Conservation (phyloP, 2,113 vertebrate genomes). For the Pangasianodon hypophthalmus region DNA sequence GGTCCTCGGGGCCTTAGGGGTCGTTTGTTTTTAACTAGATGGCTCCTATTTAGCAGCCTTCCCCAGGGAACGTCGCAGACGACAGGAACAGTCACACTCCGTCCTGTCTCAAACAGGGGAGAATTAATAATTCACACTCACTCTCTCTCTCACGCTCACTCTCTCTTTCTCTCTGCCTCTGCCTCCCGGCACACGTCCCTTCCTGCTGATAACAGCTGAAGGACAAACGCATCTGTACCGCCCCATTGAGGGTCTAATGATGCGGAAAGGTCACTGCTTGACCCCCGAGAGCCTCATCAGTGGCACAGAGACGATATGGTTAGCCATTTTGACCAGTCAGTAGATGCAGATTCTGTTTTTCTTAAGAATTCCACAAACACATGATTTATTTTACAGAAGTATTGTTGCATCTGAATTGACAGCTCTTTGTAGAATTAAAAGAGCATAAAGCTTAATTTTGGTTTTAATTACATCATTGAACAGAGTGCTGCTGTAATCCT, state of each 20-base stretch:
- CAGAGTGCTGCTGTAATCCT: slow-evolving; percentile 49
- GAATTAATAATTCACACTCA: slow-evolving; percentile 54
- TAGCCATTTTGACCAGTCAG: background rate
- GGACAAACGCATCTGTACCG: slow-evolving; percentile 51
- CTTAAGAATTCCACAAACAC: background rate
- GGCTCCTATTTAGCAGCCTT: slow-evolving; percentile 49
- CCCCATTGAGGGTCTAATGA: slow-evolving; percentile 53
- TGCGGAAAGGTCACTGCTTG: slow-evolving; percentile 47
- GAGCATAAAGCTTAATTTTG: slow-evolving; percentile 1
- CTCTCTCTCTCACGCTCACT: background rate
- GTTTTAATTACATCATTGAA: slow-evolving; percentile 22
- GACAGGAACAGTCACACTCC: slow-evolving; percentile 50
- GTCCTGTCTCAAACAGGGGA: slow-evolving; percentile 44
- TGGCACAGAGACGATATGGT: background rate
- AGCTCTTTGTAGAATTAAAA: slow-evolving; percentile 30
- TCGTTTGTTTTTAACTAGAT: slow-evolving; percentile 50
- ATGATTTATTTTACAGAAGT: background rate
- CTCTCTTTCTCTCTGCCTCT: slow-evolving; percentile 10
- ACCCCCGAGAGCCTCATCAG: slow-evolving; percentile 36
- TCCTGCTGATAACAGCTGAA: slow-evolving; percentile 44
- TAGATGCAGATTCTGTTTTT: slow-evolving; percentile 8
- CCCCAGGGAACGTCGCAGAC: slow-evolving; percentile 38
- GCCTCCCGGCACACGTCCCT: slow-evolving; percentile 27
- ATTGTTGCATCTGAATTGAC: background rate
- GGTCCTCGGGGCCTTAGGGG: slow-evolving; percentile 49